These are phyloP conservation scores for Nymphalis urticae DNA, from an alignment of 2,888 invertebrate genomes.

Conservation along the genomic window DNA sequence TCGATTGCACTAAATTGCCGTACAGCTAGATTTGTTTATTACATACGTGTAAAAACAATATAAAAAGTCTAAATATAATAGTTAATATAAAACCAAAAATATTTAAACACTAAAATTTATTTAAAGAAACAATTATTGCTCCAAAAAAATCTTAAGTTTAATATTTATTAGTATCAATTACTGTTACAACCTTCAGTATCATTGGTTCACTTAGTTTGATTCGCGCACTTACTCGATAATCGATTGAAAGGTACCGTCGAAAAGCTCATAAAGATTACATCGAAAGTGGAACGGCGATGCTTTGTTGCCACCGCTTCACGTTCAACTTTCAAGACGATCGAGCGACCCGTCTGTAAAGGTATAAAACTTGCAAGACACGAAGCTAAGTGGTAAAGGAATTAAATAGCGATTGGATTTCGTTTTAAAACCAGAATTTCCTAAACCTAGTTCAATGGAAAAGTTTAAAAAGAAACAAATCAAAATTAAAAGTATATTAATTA, in stretches of 20 bases:
- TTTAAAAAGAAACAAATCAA: no score
- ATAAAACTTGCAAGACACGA: conserved; percentile 13
- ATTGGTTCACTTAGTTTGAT: conserved; percentile 3
- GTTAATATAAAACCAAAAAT: no score
- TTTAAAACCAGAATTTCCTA: not conserved
- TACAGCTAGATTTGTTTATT: no score
- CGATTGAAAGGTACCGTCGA: conserved; percentile 7
- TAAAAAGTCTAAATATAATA: no score
- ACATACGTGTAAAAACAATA: no score
- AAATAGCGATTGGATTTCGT: not conserved
- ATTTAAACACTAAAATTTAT: no score
- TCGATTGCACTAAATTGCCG: no score
- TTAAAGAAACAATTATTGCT: no score
- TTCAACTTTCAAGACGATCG: conserved; percentile 11
- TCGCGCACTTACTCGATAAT: conserved; percentile 2
- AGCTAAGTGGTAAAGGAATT: conserved; percentile 3
- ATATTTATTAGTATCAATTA: no score
- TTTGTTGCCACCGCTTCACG: conserved; percentile 3
- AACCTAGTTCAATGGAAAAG: not conserved
- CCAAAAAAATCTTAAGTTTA: no score
- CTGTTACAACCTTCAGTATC: no score
- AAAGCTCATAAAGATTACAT: conserved; percentile 13
- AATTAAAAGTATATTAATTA: no score
- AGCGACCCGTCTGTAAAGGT: conserved; percentile 3
- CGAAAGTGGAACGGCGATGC: conserved; percentile 2